Conservation (phyloP, 2,797 vertebrate genomes). For the Acanthiza pusilla region DNA sequence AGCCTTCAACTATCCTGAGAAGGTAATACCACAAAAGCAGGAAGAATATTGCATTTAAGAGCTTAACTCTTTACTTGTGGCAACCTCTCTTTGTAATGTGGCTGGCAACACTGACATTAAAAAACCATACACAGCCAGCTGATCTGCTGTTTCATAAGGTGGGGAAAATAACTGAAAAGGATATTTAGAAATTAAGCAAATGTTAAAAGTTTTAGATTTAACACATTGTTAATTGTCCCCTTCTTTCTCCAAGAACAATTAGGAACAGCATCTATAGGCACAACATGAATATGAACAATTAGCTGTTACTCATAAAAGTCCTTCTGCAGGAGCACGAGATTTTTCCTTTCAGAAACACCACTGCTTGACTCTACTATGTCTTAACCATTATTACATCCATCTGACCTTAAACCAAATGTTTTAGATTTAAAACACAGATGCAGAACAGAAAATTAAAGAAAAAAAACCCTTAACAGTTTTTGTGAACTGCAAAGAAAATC, state of each 20-base stretch:
- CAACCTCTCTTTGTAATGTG: background rate
- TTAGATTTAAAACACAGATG: background rate
- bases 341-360: background rate
- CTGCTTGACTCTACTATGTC: background rate
- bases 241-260: background rate
- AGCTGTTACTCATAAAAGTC: background rate
- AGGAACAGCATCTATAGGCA: background rate
- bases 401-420: background rate
- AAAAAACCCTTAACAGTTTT: background rate
- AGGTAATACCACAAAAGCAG: background rate
- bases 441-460: background rate
- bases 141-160: background rate
- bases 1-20: background rate
- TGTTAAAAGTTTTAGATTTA: background rate
- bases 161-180: background rate
- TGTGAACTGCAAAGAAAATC: background rate
- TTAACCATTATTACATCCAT: background rate
- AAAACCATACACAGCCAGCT: background rate
- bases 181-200: background rate
- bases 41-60: background rate
- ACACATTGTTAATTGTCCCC: background rate
- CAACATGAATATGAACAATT: background rate
- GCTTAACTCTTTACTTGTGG: background rate
- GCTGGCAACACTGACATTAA: background rate
- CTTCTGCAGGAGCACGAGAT: background rate